Evolutionary conservation across 2,888 invertebrate genomes (phyloP).

Genomic region (Amphiduros pacificus): DNA sequence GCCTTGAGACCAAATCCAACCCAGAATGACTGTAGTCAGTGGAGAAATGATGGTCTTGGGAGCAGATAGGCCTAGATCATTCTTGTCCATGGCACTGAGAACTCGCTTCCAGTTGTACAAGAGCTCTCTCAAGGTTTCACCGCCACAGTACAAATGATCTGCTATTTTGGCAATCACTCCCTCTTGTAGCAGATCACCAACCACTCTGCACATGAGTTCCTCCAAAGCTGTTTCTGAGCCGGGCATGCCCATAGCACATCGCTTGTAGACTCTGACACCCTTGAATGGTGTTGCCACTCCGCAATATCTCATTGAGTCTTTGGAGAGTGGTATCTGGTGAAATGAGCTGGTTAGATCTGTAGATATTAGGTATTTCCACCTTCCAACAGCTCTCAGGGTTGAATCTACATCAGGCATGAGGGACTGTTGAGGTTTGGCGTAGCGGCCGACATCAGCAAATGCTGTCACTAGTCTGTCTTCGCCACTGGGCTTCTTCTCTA

Average conservation of each 20-base stretch:
- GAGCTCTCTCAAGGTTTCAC: background rate
- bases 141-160: background rate
- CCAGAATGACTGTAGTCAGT: background rate
- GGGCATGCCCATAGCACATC: background rate
- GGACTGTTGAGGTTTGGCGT: background rate
- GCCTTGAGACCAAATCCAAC: background rate
- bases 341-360: background rate
- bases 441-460: background rate
- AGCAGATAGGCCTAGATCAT: background rate
- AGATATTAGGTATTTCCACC: background rate
- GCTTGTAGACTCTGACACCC: background rate
- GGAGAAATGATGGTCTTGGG: background rate
- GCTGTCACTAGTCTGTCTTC: background rate
- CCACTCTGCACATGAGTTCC: background rate
- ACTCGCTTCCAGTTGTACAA: background rate
- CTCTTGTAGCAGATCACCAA: background rate
- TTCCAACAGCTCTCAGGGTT: background rate
- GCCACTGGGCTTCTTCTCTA: background rate
- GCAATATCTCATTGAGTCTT: background rate
- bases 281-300: background rate
- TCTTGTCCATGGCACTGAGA: background rate
- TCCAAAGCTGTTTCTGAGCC: background rate
- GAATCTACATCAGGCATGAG: background rate
- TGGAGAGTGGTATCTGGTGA: constrained; percentile 1
- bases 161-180: background rate